Conservation (phyloP, 2,888 invertebrate genomes). For the Himalopsyche kuldschensis region DNA sequence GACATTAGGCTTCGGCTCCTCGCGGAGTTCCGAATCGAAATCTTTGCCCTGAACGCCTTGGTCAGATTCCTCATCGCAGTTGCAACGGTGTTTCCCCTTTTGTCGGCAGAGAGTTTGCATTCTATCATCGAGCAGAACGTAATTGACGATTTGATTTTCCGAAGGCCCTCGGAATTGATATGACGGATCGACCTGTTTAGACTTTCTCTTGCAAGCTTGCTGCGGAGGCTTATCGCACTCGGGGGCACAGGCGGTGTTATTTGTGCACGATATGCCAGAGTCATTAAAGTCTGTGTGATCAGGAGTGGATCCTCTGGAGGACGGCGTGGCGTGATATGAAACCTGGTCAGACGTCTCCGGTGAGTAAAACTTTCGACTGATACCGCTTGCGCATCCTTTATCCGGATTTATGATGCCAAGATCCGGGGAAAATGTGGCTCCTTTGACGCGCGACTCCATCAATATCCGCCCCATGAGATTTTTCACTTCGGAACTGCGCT, state of each 20-base stretch:
- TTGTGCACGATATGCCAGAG: conserved; percentile 14
- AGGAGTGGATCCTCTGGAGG: conserved; percentile 38
- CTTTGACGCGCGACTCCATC: conserved; percentile 14
- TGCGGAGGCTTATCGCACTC: neutral
- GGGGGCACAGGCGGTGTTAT: neutral
- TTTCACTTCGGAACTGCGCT: neutral
- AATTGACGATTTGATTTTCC: conserved; percentile 35
- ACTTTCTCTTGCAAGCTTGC: conserved; percentile 22
- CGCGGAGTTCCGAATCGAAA: conserved; percentile 43
- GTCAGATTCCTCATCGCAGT: conserved; percentile 71
- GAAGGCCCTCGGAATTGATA: conserved; percentile 35
- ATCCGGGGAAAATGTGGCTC: conserved; percentile 44
- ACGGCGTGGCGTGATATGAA: conserved; percentile 31
- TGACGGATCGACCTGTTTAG: conserved; percentile 22
- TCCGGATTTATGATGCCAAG: conserved; percentile 45
- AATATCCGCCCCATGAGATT: neutral
- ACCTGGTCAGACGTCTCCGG: conserved; percentile 43
- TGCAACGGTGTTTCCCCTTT: conserved; percentile 77
- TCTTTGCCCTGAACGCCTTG: conserved; percentile 44
- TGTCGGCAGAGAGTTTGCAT: conserved; percentile 72
- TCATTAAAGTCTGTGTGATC: conserved; percentile 38
- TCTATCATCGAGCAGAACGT: conserved; percentile 65
- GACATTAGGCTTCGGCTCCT: conserved; percentile 45
- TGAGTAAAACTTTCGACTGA: conserved; percentile 41
- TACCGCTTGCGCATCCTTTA: conserved; percentile 43